phyloP scores from a whole-genome alignment of 2,888 invertebrate genomes.

The Ectropis crepuscularia region DNA sequence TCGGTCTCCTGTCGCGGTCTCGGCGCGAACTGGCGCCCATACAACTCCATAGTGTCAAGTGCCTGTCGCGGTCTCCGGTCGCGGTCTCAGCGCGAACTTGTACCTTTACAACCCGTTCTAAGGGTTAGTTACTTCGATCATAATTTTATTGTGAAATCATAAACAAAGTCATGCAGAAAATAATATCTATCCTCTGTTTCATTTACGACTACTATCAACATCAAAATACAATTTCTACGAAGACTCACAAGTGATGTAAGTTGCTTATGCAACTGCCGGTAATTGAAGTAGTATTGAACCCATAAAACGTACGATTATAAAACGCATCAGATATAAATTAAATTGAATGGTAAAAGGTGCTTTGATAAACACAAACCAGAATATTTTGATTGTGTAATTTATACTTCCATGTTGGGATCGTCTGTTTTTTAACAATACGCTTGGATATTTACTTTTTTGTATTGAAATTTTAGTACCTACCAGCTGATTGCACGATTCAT shows the following conservation, averaged over 20 bases:
- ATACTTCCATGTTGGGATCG: slow-evolving; percentile 11
- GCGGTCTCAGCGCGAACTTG: too few relatives aligned
- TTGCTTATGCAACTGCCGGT: slow-evolving; percentile 19
- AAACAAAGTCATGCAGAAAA: not conserved
- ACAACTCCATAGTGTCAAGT: too few relatives aligned
- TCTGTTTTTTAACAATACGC: too few relatives aligned
- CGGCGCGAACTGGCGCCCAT: too few relatives aligned
- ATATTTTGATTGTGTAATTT: slow-evolving; percentile 30
- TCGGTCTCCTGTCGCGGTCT: too few relatives aligned
- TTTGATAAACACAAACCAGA: slow-evolving; percentile 36
- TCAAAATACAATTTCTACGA: slow-evolving; percentile 12
- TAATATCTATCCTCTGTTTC: not conserved
- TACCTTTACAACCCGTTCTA: too few relatives aligned
- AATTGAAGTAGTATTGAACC: slow-evolving; percentile 35
- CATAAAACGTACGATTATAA: slow-evolving; percentile 37
- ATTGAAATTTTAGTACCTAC: too few relatives aligned
- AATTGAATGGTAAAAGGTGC: slow-evolving; percentile 36
- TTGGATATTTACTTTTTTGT: too few relatives aligned
- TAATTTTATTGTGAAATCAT: not conserved
- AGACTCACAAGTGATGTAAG: slow-evolving; percentile 16
- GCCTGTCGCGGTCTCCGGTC: too few relatives aligned
- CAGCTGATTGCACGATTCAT: too few relatives aligned
- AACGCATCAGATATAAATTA: slow-evolving; percentile 37
- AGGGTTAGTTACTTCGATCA: too few relatives aligned
- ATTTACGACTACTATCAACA: slow-evolving; percentile 8